These are phyloP conservation scores for Microctenopoma lineatum DNA, from an alignment of 2,797 vertebrate genomes.

Conservation along the genomic window DNA sequence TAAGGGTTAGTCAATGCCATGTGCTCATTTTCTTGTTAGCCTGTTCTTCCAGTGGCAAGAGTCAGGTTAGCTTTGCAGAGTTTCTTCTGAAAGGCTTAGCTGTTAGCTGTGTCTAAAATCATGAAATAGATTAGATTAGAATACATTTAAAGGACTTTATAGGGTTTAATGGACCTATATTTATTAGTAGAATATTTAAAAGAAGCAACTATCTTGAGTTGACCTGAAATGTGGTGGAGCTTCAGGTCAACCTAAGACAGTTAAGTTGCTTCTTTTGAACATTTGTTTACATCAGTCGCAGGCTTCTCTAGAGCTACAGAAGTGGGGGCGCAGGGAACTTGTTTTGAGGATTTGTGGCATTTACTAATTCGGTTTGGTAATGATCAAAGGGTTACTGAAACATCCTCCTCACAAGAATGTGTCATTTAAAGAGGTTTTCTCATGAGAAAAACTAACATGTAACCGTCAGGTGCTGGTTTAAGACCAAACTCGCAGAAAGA, in stretches of 20 bases:
- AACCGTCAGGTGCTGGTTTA: neutral
- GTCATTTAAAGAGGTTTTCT: neutral
- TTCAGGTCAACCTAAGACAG: neutral
- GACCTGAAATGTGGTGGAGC: too few relatives aligned
- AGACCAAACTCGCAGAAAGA: neutral
- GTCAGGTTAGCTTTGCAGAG: constrained; percentile 8
- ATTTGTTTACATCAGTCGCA: neutral
- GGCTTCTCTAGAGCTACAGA: neutral
- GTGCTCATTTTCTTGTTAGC: constrained; percentile 36
- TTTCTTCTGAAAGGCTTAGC: constrained; percentile 30
- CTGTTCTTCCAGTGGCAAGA: neutral
- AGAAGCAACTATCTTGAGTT: too few relatives aligned
- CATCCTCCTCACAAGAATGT: constrained; percentile 18
- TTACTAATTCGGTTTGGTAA: constrained; percentile 29
- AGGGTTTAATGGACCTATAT: neutral
- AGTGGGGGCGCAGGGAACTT: neutral
- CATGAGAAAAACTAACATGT: neutral
- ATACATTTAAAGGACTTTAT: constrained; percentile 9
- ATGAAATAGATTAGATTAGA: constrained; percentile 25
- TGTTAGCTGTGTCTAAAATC: constrained; percentile 7
- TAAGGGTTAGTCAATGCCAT: constrained; percentile 29
- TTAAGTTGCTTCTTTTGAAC: neutral
- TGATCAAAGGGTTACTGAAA: constrained; percentile 34
- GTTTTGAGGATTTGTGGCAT: constrained; percentile 41
- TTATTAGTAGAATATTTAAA: too few relatives aligned